These are phyloP conservation scores for Eleginops maclovinus DNA, from an alignment of 2,113 vertebrate genomes.

Conservation along the genomic window DNA sequence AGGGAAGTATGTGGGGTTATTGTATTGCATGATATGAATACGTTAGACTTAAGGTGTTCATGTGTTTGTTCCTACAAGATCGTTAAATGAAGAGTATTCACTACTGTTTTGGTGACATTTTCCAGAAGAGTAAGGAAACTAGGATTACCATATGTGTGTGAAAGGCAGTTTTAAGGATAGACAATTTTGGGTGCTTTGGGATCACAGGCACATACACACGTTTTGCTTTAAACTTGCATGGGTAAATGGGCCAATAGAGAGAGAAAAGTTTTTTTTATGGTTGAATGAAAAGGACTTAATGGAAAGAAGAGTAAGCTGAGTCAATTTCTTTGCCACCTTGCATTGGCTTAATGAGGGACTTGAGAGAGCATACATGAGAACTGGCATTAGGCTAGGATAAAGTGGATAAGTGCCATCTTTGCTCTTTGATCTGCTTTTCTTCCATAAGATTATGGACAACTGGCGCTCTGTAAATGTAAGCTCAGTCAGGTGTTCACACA, in stretches of 20 bases:
- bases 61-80: neutral
- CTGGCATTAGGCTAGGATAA: constrained; percentile 66
- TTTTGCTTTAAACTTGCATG: constrained; percentile 47
- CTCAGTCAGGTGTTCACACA: constrained; percentile 19
- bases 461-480: too few relatives aligned
- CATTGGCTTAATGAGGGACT: constrained; percentile 65
- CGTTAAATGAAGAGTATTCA: neutral
- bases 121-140: neutral
- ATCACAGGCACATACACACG: constrained; percentile 31
- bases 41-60: neutral
- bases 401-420: constrained; percentile 71
- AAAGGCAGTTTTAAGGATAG: constrained; percentile 27
- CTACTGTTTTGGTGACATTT: neutral
- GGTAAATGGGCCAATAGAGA: constrained; percentile 51
- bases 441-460: constrained; percentile 45
- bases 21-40: neutral
- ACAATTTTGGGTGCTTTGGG: neutral
- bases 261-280: constrained; percentile 16
- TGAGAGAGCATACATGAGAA: constrained; percentile 56
- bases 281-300: constrained; percentile 52
- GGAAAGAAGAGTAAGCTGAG: constrained; percentile 32
- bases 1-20: neutral
- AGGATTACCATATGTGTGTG: neutral
- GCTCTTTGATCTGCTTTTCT: constrained; percentile 60
- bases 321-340: constrained; percentile 56